Conservation (phyloP, 1,140 invertebrate genomes). For the Archivesica marissinica region DNA sequence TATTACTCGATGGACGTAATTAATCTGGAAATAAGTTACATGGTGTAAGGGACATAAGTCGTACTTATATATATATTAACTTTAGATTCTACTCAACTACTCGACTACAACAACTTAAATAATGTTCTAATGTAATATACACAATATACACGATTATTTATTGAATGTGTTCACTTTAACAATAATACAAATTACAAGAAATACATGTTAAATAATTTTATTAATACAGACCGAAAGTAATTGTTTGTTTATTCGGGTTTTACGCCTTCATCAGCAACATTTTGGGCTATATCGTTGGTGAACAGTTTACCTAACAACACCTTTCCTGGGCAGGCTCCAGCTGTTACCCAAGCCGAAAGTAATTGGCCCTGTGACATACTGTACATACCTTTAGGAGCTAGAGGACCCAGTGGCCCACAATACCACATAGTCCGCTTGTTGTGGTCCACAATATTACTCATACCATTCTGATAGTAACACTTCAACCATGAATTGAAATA, state of each 20-base stretch:
- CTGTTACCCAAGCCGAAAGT: background rate
- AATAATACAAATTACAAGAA: background rate
- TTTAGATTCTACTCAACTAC: background rate
- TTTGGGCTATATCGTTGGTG: background rate
- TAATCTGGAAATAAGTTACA: too few species aligned
- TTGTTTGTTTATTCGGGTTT: background rate
- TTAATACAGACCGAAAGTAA: background rate
- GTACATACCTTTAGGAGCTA: conserved; percentile 76
- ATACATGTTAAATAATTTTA: background rate
- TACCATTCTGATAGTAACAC: conserved; percentile 81
- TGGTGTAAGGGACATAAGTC: too few species aligned
- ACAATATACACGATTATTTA: background rate
- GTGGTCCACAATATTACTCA: conserved; percentile 81
- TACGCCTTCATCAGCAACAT: background rate
- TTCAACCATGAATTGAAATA: conserved; percentile 80
- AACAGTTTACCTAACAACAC: background rate
- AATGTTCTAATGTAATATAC: background rate
- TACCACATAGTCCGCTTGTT: conserved; percentile 83
- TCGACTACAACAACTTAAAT: background rate
- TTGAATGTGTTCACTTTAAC: background rate
- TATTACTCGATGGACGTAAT: too few species aligned
- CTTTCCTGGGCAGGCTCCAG: too few species aligned
- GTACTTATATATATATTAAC: background rate
- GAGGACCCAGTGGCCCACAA: conserved; percentile 75
- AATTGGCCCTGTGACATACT: background rate